Base-by-base conservation (phyloP, 2,888 invertebrate genomes). In the Lochmaea capreae region DNA sequence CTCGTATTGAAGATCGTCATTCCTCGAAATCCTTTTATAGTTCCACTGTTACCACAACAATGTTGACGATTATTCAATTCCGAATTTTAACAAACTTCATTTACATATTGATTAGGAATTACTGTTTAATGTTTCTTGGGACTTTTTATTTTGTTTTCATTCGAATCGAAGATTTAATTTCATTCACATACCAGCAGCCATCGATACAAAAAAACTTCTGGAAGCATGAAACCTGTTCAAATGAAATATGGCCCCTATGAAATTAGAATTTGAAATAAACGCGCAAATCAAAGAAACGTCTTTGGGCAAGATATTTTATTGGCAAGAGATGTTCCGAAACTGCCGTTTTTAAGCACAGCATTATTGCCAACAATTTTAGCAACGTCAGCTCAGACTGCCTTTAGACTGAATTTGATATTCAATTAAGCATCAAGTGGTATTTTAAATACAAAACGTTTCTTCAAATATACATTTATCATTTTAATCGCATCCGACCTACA, bases 31-130 rank as follows among this genome's bases (percentile, higher is more conserved):
- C 49, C 43, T 65, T 65, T 63, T 67, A 67, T 57, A 52, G 57
- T 43, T 26, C 57, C 63, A 57, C 16, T 39, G 63, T 68, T 72
- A 72, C 67, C 72, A 68, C 68, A 68, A 67, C 68, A 58, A 68
- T 63, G 68, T 69, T 73, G 68, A 68, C 59, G 73, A 68, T 73
- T 42, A 65, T 68, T 73, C 42, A 54, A 63, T 73, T 68, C 68
- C 65, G 58, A 68, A 54, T 65, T 73, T 74, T 71, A 58, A 66
- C 46, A 58, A 61, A 57, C 57, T 33, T 66, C 14, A 71, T 71
- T 59, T 71, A 52, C 71, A 71, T 71, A 61, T 66, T 71, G 52
- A 71, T 71, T 71, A 59, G 57, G 65, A 65, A 66, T 71, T 61
- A 61, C 61, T 59, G 52, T 59, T 65, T 59, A 59, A 46, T 59